Percentiles rank a stretch among this genome's conserved stretches.
These are phyloP conservation scores for Pao palembangensis DNA, from an alignment of 2,113 vertebrate genomes.

Conservation along the genomic window DNA sequence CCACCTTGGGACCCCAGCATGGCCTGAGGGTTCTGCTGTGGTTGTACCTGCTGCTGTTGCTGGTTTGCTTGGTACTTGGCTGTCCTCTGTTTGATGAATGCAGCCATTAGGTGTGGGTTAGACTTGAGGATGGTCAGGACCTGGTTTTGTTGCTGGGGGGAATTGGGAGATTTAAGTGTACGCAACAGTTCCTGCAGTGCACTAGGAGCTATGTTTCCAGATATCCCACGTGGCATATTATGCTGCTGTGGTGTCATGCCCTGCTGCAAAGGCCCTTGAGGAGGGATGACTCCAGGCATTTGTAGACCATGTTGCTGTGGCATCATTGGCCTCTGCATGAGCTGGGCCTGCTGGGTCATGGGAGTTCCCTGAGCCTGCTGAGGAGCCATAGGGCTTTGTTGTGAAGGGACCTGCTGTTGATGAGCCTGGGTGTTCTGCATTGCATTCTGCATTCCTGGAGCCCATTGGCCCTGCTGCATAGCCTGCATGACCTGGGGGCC, in stretches of 20 bases:
- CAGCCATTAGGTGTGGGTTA: slow-evolving; percentile 98
- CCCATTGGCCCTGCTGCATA: slow-evolving; percentile 85
- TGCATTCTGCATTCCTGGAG: slow-evolving; percentile 68
- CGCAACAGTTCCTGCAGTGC: slow-evolving; percentile 92
- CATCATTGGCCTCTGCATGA: slow-evolving; percentile 86
- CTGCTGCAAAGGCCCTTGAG: slow-evolving; percentile 72
- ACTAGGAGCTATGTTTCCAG: slow-evolving; percentile 86
- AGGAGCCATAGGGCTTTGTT: slow-evolving; percentile 64
- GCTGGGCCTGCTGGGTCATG: slow-evolving; percentile 59
- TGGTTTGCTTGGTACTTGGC: slow-evolving; percentile 97
- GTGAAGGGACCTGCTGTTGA: slow-evolving; percentile 74
- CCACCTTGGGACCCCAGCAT: slow-evolving; percentile 79
- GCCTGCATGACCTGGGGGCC: slow-evolving; percentile 82
- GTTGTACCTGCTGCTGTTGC: slow-evolving; percentile 70
- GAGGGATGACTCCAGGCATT: slow-evolving; percentile 64
- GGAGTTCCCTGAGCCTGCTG: slow-evolving; percentile 64
- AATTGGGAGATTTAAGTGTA: slow-evolving; percentile 95
- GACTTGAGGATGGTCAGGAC: slow-evolving; percentile 97
- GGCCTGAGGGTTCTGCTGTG: slow-evolving; percentile 66
- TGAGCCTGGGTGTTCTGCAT: slow-evolving; percentile 67
- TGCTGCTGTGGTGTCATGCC: slow-evolving; percentile 83
- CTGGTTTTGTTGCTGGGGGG: slow-evolving; percentile 95
- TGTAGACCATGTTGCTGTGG: slow-evolving; percentile 66
- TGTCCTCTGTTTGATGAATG: slow-evolving; percentile 98
- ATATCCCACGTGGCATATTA: slow-evolving; percentile 67